Base-by-base conservation (phyloP, 2,797 vertebrate species). In the Schizopygopsis pylzovi region DNA sequence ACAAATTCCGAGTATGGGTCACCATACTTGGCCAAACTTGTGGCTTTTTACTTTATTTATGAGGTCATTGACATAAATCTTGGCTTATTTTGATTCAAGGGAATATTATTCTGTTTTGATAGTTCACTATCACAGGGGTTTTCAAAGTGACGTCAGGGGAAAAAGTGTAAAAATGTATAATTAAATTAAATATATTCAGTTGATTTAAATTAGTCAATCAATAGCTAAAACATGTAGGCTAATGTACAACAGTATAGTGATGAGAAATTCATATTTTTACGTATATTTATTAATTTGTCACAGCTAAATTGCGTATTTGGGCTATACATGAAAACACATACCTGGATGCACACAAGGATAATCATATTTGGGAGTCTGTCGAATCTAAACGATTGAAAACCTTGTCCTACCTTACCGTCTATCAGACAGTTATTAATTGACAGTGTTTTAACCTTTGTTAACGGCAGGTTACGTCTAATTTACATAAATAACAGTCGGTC, bases 401-500 rank as follows among this genome's bases (percentile, higher is more conserved):
- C n/a, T 22, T 39, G 41, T 15, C 49, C 20, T 1, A 25, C 15
- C 37, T 81, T n/a, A 11, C 13, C 1, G 33, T 68, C 12, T 70
- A 52, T 7, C 18, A 81, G 25, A n/a, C 25, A 28, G 18, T 81
- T 47, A 49, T 68, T 68, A 81, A 67, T 52, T 49, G 43, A 43
- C 5, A 13, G 41, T 28, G 10, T 80, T 80, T 65, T 28, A 47
- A 56, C 43, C 43, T 67, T 67, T 67, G 9, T 47, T 37, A 15
- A 67, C 13, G 9, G 25, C 61, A 33, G 59, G 9, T 45, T 18
- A 20, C 16, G 59, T 49, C 16, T 25, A 67, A 49, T 67, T 49
- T 15, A 67, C 61, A 80, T 80, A 7, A 45, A 37, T 68, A 81
- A 63, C 56, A 63, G 15, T 45, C 37, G 56, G 43, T 67, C 61